Percentiles rank a stretch among this genome's conserved stretches.
Evolutionary conservation across 2,888 invertebrate species (phyloP).

Genomic region (Hyposoter didymator): DNA sequence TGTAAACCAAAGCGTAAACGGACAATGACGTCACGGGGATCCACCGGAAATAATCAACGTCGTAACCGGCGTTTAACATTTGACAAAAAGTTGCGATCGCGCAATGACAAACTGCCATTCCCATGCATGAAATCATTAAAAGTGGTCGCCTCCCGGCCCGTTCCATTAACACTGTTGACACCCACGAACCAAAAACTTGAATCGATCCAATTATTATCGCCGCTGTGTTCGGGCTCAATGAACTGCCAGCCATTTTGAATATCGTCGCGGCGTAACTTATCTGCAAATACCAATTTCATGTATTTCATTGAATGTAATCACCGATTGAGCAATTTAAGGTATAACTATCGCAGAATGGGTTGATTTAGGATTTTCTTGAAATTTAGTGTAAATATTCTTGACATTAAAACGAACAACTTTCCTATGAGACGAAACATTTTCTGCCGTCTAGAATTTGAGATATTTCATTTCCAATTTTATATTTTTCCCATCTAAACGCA

Average conservation of each 20-base stretch:
- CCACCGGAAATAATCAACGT: constrained; percentile 83
- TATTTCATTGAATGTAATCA: neutral
- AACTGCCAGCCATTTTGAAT: constrained; percentile 85
- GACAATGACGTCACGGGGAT: constrained; percentile 85
- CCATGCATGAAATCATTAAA: constrained; percentile 83
- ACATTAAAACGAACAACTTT: no score
- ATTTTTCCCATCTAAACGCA: no score
- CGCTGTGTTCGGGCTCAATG: constrained; percentile 85
- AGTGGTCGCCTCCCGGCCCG: constrained; percentile 86
- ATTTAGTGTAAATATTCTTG: no score
- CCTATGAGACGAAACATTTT: no score
- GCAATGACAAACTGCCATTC: constrained; percentile 80
- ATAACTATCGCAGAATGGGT: no score
- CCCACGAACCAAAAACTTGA: constrained; percentile 85
- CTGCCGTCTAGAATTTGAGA: no score
- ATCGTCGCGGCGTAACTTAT: constrained; percentile 85
- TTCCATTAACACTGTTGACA: constrained; percentile 86
- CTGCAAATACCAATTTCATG: constrained; percentile 68
- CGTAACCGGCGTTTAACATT: constrained; percentile 74
- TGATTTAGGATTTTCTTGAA: no score
- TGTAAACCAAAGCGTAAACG: constrained; percentile 85
- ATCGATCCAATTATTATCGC: constrained; percentile 87
- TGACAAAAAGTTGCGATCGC: constrained; percentile 81
- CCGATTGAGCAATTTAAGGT: constrained; percentile 71
- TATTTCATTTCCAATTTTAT: no score